Base-by-base conservation (phyloP, 2,888 invertebrate genomes). In the Automeris io region DNA sequence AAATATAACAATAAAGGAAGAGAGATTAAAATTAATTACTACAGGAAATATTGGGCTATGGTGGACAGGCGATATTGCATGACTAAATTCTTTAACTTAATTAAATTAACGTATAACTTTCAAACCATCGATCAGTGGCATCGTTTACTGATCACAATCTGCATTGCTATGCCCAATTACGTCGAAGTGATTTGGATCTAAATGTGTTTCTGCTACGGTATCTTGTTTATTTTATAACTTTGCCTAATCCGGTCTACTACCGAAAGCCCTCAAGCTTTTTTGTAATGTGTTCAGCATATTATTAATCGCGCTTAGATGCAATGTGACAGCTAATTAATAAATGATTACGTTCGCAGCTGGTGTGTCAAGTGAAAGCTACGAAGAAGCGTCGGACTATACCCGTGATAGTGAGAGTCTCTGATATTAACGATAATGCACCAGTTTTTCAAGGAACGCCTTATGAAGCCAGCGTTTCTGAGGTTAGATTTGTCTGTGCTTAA, bases 381-480 rank as follows among this genome's bases (percentile, higher is more conserved):
- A 91, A 91, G 74, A 94, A 93, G 71, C 92, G 93, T 70, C 90
- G 94, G 49, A 94, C 93, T 46, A 93, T 95, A 72, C 96, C 96
- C 40, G 92, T 96, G 55, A 95, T 96, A 68, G 95, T 95, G 51
- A 89, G 96, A 78, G 93, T 96, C 57, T 95, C 94, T 23, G 96
- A 96, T 81, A 91, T 96, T 70, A 96, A 96, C 70, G 96, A 96
- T 79, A 96, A 96, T 78, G 91, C 93, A 37, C 96, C 96, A 18
- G 88, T 91, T 61, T 96, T 96, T 79, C 88, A 93, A 67, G 93
- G 93, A 65, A 92, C 92, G 42, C 95, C 95, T 33, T 96, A 96
- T 70, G 92, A 93, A 76, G 91, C 94, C 41, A 92, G 90, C 45
- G 93, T 96, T 50, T 92, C 95, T 19, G 96, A 96, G 92, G 95